phyloP scores from a whole-genome alignment of 2,797 vertebrate species.

The Aselliscus stoliczkanus region DNA sequence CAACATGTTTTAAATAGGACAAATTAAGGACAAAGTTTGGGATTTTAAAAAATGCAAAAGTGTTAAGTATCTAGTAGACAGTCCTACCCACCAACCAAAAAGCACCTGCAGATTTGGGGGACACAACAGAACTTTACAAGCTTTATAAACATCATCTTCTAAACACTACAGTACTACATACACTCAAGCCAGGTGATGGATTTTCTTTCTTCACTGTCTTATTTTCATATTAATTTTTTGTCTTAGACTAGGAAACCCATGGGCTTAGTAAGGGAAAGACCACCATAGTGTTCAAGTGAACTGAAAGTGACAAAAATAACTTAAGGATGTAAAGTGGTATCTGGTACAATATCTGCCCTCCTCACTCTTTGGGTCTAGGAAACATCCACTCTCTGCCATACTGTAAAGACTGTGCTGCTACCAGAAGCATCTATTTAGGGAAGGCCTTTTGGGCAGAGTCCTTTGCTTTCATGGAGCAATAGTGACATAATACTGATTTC shows the following conservation, averaged over 20 bases:
- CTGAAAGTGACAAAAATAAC: neutral
- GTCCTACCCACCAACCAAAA: neutral
- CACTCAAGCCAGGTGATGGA: neutral
- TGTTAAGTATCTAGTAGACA: neutral
- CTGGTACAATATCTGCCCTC: neutral
- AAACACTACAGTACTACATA: neutral
- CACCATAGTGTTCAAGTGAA: neutral
- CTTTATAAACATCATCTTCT: neutral
- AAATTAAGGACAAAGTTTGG: conserved; percentile 17
- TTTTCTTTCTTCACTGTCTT: neutral
- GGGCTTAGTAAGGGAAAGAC: neutral
- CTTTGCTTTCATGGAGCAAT: neutral
- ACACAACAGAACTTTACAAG: neutral
- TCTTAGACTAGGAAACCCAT: neutral
- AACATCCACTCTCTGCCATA: neutral
- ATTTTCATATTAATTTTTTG: conserved; percentile 25
- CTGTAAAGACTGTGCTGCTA: neutral
- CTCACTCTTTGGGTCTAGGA: neutral
- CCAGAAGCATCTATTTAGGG: neutral
- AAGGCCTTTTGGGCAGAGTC: neutral
- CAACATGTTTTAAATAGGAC: neutral
- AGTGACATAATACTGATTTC: neutral
- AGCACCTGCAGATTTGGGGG: neutral
- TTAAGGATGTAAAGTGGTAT: neutral
- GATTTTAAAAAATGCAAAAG: neutral